Evolutionary conservation across 2,797 vertebrate genomes (phyloP).

Genomic region (Parotocinclus haroldoi): DNA sequence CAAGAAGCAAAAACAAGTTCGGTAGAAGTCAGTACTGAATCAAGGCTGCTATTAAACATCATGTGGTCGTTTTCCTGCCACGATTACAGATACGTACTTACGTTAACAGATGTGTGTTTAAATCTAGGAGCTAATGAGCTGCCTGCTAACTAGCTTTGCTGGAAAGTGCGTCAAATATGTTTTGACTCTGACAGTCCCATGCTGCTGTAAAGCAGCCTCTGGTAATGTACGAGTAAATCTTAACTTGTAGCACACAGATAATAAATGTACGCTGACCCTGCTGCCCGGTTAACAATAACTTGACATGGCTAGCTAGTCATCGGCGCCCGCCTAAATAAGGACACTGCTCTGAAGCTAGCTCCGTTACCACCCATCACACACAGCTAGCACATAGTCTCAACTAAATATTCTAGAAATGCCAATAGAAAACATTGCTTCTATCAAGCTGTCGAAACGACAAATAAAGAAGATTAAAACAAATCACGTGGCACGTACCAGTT

Average conservation of each 20-base stretch:
- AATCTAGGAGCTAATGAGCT: not conserved
- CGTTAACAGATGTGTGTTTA: too few relatives aligned
- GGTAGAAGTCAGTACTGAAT: too few relatives aligned
- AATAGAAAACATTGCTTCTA: not conserved
- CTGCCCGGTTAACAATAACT: constrained; percentile 39
- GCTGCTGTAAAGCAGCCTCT: not conserved
- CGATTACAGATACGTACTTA: too few relatives aligned
- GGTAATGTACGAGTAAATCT: not conserved
- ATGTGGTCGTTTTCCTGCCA: too few relatives aligned
- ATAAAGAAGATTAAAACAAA: not conserved
- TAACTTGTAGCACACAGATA: not conserved
- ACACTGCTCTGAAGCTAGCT: constrained; percentile 36
- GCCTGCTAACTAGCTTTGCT: not conserved
- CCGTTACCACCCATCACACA: constrained; percentile 21
- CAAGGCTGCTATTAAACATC: too few relatives aligned
- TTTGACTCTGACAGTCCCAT: not conserved
- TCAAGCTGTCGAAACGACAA: not conserved
- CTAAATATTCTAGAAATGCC: not conserved
- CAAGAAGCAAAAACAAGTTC: too few relatives aligned
- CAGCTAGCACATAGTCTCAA: constrained; percentile 1
- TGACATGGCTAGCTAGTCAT: not conserved
- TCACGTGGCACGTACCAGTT: constrained; percentile 58
- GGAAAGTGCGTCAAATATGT: constrained; percentile 34
- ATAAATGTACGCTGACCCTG: not conserved
- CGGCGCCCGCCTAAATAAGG: constrained; percentile 45